A percentile compares a stretch with the other conserved stretches of the same genome.
phyloP scores from a whole-genome alignment of 37 sponge, comb jelly and placozoan species.

The Halisarca cf. caerulea region DNA sequence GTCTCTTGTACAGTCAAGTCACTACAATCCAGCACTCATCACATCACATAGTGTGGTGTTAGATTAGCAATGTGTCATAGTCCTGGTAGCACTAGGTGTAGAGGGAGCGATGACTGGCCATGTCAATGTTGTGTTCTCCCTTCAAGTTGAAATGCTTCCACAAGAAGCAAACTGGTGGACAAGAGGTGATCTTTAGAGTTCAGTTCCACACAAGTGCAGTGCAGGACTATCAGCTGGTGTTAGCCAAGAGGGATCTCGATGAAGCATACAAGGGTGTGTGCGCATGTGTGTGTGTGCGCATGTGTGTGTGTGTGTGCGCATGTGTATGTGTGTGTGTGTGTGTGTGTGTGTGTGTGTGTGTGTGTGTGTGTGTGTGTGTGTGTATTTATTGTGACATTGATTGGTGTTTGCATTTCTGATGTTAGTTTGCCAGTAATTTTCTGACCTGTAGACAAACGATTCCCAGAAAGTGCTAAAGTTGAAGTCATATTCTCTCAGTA shows the following conservation, averaged over 20 bases:
- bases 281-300: background rate
- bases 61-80: background rate
- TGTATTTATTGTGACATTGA: too few species aligned
- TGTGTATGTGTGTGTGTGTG: constrained; percentile 18
- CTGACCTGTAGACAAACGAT: constrained; percentile 66
- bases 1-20: background rate
- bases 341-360: constrained; percentile 62
- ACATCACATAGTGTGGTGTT: background rate
- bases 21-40: background rate
- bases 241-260: constrained; percentile 87
- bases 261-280: constrained; percentile 76
- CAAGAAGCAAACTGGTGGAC: constrained; percentile 65
- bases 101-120: too few species aligned
- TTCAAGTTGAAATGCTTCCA: constrained; percentile 84
- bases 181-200: constrained; percentile 81
- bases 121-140: too few species aligned
- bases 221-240: constrained; percentile 77
- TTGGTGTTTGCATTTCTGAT: too few species aligned
- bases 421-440: too few species aligned
- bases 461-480: constrained; percentile 67
- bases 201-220: constrained; percentile 91
- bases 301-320: constrained; percentile 51
- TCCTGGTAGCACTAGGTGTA: background rate
- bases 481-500: constrained; percentile 72
- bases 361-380: background rate